These are phyloP conservation scores for Taeniopygia guttata DNA, from an alignment of 2,797 vertebrate species.

Conservation along the genomic window DNA sequence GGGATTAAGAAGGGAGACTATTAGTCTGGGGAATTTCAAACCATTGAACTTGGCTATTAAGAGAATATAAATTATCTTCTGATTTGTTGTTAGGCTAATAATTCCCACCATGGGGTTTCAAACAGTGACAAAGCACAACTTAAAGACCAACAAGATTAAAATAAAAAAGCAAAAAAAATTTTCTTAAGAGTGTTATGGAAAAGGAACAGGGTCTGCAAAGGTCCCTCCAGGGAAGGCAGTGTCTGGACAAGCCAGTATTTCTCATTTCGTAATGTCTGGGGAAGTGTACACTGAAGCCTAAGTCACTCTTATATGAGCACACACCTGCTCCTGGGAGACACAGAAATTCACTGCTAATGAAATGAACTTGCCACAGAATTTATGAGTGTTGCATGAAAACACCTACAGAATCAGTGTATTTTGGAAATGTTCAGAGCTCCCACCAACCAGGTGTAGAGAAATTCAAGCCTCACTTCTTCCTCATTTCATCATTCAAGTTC, in stretches of 20 bases:
- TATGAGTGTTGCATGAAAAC: neutral
- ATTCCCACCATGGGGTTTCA: neutral
- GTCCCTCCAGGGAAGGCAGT: neutral
- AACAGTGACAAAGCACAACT: neutral
- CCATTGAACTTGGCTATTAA: neutral
- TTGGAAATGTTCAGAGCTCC: constrained; percentile 2
- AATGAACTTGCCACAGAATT: neutral
- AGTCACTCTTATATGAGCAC: neutral
- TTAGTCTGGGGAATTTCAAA: constrained; percentile 30
- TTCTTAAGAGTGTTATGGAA: neutral
- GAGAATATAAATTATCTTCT: constrained; percentile 26
- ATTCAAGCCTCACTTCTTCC: constrained; percentile 4
- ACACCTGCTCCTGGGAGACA: constrained; percentile 13
- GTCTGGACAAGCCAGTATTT: neutral
- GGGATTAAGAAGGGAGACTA: constrained; percentile 25
- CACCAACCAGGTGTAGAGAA: neutral
- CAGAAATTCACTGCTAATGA: neutral
- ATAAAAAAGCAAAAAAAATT: neutral
- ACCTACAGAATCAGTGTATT: neutral
- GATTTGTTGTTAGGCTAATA: neutral
- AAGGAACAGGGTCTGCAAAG: neutral
- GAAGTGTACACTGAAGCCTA: neutral
- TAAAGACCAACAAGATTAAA: neutral
- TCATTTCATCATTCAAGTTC: constrained; percentile 22
- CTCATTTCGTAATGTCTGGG: constrained; percentile 39